These are phyloP conservation scores for Cepaea nemoralis DNA, from an alignment of 1,140 invertebrate genomes.

Conservation along the genomic window DNA sequence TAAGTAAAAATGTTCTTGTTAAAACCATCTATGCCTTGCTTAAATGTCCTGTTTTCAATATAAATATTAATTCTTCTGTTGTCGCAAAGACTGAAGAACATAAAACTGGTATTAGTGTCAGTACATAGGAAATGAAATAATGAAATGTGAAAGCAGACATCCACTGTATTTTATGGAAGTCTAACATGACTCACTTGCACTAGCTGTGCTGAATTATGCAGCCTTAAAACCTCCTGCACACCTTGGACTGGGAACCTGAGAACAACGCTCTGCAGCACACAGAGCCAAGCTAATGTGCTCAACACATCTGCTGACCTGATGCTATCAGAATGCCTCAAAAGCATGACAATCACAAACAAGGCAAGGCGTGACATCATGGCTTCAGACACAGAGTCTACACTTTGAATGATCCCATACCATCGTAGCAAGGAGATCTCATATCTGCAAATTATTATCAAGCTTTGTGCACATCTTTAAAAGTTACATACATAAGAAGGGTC, in stretches of 20 bases:
- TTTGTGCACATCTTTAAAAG: background rate
- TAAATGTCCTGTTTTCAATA: no score
- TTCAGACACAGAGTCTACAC: background rate
- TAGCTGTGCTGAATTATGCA: constrained; percentile 15
- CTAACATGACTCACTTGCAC: constrained; percentile 26
- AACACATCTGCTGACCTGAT: constrained; percentile 16
- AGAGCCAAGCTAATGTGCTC: constrained; percentile 5
- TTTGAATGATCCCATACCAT: background rate
- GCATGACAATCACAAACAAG: constrained; percentile 1
- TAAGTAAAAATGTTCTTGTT: no score
- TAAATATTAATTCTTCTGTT: no score
- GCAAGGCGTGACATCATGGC: background rate
- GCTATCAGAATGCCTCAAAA: background rate
- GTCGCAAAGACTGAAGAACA: no score
- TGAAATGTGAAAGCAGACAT: background rate
- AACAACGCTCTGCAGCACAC: background rate
- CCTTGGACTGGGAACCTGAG: background rate
- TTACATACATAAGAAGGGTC: background rate
- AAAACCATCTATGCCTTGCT: no score
- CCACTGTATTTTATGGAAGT: no score
- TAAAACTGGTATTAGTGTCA: no score
- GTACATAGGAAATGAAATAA: no score
- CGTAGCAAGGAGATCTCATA: background rate
- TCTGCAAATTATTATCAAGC: background rate
- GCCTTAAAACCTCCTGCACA: background rate